Conservation (phyloP, 2,113 vertebrate species). For the Oenanthe melanoleuca region DNA sequence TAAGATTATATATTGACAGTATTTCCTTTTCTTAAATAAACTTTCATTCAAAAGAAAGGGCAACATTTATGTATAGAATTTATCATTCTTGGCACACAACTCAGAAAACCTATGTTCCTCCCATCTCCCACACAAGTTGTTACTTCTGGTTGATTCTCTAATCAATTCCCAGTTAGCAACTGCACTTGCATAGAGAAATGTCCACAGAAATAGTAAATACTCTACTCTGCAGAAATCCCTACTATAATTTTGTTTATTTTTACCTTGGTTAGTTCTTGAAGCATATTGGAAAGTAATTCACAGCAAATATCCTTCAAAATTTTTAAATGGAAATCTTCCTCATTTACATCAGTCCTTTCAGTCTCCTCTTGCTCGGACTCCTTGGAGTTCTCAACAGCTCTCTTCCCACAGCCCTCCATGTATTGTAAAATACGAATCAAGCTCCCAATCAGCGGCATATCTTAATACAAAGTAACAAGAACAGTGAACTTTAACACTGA, state of each 20-base stretch:
- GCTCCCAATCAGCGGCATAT: conserved; percentile 82
- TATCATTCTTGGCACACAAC: neutral
- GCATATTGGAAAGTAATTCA: conserved; percentile 89
- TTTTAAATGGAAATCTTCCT: conserved; percentile 84
- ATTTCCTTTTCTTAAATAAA: neutral
- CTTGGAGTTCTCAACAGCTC: conserved; percentile 18
- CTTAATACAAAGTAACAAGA: conserved; percentile 58
- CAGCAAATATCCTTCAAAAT: conserved; percentile 86
- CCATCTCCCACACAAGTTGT: neutral
- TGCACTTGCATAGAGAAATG: neutral
- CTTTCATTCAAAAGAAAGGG: neutral
- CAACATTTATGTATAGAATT: neutral
- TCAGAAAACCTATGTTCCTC: neutral
- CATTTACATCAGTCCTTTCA: conserved; percentile 19
- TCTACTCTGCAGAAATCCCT: neutral
- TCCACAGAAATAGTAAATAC: neutral
- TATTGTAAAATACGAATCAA: conserved; percentile 85
- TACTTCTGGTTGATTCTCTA: neutral
- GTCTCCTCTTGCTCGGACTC: conserved; percentile 38
- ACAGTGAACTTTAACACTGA: neutral
- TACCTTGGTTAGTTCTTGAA: conserved; percentile 81
- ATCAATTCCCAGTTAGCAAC: neutral
- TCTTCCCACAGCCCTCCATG: conserved; percentile 76
- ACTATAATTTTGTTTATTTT: neutral
- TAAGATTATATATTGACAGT: neutral